phyloP scores from a whole-genome alignment of 2,113 vertebrate genomes.

The Psittacara wagleri region DNA sequence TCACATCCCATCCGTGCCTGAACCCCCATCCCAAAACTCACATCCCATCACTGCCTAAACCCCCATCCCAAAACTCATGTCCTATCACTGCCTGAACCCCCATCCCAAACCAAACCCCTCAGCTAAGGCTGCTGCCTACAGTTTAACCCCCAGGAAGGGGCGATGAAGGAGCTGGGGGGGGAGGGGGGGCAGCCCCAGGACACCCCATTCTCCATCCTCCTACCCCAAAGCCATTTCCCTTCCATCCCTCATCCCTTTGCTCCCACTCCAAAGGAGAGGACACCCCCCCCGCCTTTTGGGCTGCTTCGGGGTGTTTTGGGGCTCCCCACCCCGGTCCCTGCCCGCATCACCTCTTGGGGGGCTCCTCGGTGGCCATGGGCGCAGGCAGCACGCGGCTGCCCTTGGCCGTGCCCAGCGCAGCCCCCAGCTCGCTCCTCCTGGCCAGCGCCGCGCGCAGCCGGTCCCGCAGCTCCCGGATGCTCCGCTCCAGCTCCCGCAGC shows the following conservation, averaged over 20 bases:
- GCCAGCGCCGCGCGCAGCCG: constrained; percentile 77
- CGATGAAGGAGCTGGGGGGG: too few species aligned
- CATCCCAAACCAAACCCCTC: not conserved
- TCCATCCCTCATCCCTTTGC: not conserved
- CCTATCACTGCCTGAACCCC: too few species aligned
- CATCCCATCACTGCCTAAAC: too few species aligned
- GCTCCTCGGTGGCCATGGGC: constrained; percentile 6
- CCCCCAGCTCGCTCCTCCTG: constrained; percentile 81
- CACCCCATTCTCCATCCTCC: too few species aligned
- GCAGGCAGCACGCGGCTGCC: not conserved
- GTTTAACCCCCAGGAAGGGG: not conserved
- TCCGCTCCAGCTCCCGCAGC: constrained; percentile 79
- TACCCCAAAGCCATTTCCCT: not conserved
- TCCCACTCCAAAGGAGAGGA: not conserved
- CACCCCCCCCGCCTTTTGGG: too few species aligned
- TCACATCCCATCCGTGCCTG: too few species aligned
- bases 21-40: too few species aligned
- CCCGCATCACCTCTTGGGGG: constrained; percentile 66
- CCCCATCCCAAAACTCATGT: too few species aligned
- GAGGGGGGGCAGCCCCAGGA: not conserved
- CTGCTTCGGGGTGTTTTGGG: not conserved
- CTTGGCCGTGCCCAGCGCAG: constrained; percentile 64
- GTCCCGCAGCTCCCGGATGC: constrained; percentile 77
- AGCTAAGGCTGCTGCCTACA: accelerated
- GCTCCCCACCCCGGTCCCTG: not conserved